A percentile compares a stretch with the other conserved stretches of the same genome.
Conservation (phyloP, 2,797 vertebrate genomes). For the Sciurus vulgaris region DNA sequence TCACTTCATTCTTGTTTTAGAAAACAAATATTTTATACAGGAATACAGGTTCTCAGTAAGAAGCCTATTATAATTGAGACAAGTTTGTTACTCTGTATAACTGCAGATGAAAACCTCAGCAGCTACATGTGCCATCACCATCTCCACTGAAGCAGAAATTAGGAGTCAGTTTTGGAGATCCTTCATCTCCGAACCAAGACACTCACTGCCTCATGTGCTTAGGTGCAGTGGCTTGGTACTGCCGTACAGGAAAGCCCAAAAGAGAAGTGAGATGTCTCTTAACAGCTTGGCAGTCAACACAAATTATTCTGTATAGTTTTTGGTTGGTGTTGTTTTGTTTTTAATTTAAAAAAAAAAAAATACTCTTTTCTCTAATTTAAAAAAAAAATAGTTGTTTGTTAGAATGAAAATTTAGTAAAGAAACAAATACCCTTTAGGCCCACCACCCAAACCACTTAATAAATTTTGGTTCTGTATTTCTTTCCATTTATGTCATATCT, state of each 20-base stretch:
- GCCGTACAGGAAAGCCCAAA: background rate
- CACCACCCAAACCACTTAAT: background rate
- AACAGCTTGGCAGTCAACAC: background rate
- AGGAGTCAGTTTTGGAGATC: background rate
- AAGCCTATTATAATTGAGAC: background rate
- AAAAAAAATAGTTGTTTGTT: background rate
- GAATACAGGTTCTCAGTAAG: background rate
- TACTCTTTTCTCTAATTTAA: background rate
- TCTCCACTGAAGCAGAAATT: background rate
- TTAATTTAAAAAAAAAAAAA: background rate
- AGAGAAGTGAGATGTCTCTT: background rate
- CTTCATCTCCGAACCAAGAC: background rate
- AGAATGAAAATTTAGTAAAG: background rate
- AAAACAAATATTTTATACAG: constrained; percentile 5
- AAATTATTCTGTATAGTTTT: background rate
- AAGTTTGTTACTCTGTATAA: background rate
- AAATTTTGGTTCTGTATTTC: constrained; percentile 29
- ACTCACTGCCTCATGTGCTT: background rate
- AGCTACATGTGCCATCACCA: fast-evolving
- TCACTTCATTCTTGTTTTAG: background rate
- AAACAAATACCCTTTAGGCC: background rate
- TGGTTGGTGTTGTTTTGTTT: background rate
- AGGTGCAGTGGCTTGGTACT: background rate
- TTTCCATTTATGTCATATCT: background rate
- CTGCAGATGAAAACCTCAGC: background rate